Percentiles rank a stretch among this genome's conserved stretches.
Conservation (phyloP, 2,888 invertebrate species). For the Cybosia mesomella region DNA sequence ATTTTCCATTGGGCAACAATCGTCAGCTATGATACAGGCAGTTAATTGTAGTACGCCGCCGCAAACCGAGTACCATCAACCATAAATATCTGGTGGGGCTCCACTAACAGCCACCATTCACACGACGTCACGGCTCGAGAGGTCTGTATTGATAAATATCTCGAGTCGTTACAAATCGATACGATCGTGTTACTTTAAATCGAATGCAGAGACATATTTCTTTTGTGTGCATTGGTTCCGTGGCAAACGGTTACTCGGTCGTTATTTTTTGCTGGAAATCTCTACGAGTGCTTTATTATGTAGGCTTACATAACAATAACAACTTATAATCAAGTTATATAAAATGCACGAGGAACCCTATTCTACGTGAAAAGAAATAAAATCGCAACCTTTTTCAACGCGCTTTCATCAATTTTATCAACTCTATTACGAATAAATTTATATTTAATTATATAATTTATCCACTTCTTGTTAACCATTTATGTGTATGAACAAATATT, state of each 20-base stretch:
- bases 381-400: background rate
- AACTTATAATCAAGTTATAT: constrained; percentile 10
- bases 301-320: constrained; percentile 23
- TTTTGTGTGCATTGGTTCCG: constrained; percentile 26
- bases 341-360: constrained; percentile 12
- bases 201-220: constrained; percentile 42
- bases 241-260: constrained; percentile 1
- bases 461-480: too few species aligned
- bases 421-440: too few species aligned
- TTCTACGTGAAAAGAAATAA: background rate
- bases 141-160: constrained; percentile 61
- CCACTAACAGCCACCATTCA: constrained; percentile 66
- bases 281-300: constrained; percentile 12
- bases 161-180: constrained; percentile 55
- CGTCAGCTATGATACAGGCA: constrained; percentile 51
- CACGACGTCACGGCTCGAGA: constrained; percentile 73
- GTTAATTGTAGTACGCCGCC: constrained; percentile 60
- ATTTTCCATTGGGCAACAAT: constrained; percentile 56
- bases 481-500: too few species aligned
- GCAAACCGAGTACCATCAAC: constrained; percentile 50
- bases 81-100: constrained; percentile 46
- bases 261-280: constrained; percentile 31
- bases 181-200: constrained; percentile 50
- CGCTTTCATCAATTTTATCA: too few species aligned
- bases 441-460: too few species aligned